Evolutionary conservation across 2,888 invertebrate species (phyloP).

Genomic region (Acleris cristana): DNA sequence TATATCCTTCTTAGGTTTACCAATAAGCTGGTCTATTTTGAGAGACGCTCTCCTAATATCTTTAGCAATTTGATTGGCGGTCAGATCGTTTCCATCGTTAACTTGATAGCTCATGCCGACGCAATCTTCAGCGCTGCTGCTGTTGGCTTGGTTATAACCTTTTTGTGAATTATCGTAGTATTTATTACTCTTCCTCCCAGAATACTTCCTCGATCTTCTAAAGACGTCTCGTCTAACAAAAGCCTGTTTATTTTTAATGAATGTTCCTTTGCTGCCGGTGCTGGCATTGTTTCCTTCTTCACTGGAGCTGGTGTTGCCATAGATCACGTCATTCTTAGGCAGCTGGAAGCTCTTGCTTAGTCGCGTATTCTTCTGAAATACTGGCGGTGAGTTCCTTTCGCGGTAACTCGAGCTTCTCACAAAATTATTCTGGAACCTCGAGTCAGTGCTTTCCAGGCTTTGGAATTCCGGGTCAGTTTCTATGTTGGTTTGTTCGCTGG

Average conservation of each 20-base stretch:
- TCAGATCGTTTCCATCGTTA: conserved; percentile 82
- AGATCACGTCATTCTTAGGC: conserved; percentile 74
- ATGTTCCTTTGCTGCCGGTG: conserved; percentile 77
- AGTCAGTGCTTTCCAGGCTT: conserved; percentile 80
- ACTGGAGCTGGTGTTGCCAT: conserved; percentile 79
- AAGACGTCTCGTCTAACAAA: conserved; percentile 79
- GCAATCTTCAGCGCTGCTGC: conserved; percentile 78
- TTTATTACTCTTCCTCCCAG: conserved; percentile 73
- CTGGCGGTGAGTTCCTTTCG: conserved; percentile 77
- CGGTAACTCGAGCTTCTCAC: conserved; percentile 80
- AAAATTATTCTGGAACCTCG: conserved; percentile 76
- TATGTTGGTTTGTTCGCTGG: conserved; percentile 81
- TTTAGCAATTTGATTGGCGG: conserved; percentile 81
- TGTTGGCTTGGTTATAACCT: conserved; percentile 65
- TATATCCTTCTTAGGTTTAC: conserved; percentile 66
- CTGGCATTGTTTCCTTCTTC: conserved; percentile 77
- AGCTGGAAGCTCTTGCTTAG: conserved; percentile 80
- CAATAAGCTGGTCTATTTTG: conserved; percentile 82
- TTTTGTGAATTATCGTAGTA: conserved; percentile 70
- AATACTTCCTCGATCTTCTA: conserved; percentile 78
- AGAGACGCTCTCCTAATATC: conserved; percentile 83
- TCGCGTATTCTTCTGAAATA: conserved; percentile 81
- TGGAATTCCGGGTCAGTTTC: conserved; percentile 82
- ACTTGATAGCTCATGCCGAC: conserved; percentile 79
- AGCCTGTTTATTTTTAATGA: conserved; percentile 84